Base-by-base conservation (phyloP, 2,113 vertebrate genomes). In the Corapipo altera region DNA sequence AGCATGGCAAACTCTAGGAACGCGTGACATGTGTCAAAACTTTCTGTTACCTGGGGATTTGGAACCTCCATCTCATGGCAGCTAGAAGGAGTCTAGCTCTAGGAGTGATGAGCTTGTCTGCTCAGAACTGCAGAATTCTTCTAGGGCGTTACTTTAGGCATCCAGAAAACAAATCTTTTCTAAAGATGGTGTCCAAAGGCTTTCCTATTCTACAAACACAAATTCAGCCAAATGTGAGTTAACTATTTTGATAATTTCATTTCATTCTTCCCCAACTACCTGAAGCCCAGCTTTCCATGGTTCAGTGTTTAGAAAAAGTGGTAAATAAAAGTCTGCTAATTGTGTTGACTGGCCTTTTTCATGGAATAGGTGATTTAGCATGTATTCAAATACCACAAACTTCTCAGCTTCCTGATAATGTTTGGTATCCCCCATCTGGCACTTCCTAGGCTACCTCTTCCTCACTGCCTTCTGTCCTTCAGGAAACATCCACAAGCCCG, bases 11-110 rank as follows among this genome's bases (percentile, higher is more conserved):
- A 41, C 62, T 58, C 46, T 54, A 77, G 32, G 19, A 89, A 58
- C 33, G 7, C 0, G 0, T 46, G 37, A 15, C 0, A 0, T 41
- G 3, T 33, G 12, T 46, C 1, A 10, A 78, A 81, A 17, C 66
- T 80, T 83, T 81, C 43, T 41, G 1, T 62, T 82, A 27, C 43
- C 22, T 71, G 39, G 20, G 55, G 39, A 67, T 77, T 54, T 74
- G 67, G 20, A 51, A 51, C 21, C 3, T 79, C 39, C 27, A 44
- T 39, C 11, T 88, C 71, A 67, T 12, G 16, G 30, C 11, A 80
- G 15, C 7, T 93, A 27, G 41, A 93, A 83, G 44, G 46, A 72
- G 6, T 28, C 8, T 48, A 43, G 30, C 41, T 80, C 55, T 59
- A 73, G 27, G 78, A 88, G 15, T 4, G 8, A 61, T n/a, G 5